Conservation (phyloP, 2,113 vertebrate species). For the Ceyx cyanopectus region DNA sequence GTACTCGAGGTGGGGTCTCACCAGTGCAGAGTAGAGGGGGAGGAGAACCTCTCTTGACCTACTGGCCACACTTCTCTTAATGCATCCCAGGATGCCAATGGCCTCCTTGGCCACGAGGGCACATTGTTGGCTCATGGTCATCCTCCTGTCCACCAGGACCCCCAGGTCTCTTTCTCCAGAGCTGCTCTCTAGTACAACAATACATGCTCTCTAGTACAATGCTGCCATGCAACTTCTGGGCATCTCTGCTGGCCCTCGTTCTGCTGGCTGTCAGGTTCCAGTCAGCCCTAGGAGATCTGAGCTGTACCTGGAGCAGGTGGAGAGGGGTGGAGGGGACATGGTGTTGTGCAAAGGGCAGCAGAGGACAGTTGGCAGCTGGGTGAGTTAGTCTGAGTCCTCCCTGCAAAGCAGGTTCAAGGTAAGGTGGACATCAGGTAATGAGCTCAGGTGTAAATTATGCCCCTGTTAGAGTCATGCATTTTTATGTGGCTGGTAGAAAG, state of each 20-base stretch:
- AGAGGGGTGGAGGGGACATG: neutral
- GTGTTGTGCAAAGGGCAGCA: neutral
- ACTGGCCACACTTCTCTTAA: too few relatives aligned
- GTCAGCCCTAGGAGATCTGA: neutral
- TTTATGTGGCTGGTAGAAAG: neutral
- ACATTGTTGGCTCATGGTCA: too few relatives aligned
- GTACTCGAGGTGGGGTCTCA: too few relatives aligned
- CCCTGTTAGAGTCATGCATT: neutral
- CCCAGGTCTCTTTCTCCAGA: too few relatives aligned
- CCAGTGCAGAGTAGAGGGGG: too few relatives aligned
- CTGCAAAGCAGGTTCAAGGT: neutral
- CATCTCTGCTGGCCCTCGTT: neutral
- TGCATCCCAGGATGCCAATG: too few relatives aligned
- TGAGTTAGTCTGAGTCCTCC: neutral
- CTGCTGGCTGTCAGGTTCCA: neutral
- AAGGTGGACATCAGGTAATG: neutral
- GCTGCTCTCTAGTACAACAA: too few relatives aligned
- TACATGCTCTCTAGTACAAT: too few relatives aligned
- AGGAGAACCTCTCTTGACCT: too few relatives aligned
- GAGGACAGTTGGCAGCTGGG: neutral
- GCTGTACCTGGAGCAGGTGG: neutral
- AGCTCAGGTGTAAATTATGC: neutral
- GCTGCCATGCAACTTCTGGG: too few relatives aligned
- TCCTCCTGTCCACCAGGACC: too few relatives aligned
- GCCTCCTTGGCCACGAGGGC: too few relatives aligned